phyloP scores from a whole-genome alignment of 2,113 vertebrate genomes.

The Ictalurus punctatus region DNA sequence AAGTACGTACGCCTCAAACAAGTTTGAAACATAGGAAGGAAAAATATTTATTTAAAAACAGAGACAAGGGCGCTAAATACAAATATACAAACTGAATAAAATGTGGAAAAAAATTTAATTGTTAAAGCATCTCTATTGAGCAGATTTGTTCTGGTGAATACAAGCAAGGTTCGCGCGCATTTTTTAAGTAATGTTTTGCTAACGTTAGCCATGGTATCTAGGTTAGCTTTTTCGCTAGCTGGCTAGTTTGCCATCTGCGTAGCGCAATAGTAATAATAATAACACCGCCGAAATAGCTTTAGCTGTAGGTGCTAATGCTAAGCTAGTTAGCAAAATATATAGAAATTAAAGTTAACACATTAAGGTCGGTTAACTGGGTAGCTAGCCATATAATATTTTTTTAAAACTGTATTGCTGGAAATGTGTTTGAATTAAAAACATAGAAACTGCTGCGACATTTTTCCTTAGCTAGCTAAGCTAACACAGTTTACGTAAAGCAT shows the following conservation, averaged over 20 bases:
- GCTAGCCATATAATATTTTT: background rate
- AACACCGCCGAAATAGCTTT: background rate
- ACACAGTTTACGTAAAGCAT: background rate
- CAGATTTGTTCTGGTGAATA: conserved; percentile 47
- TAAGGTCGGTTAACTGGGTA: background rate
- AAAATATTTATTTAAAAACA: conserved; percentile 72
- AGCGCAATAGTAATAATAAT: conserved; percentile 37
- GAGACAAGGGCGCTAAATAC: conserved; percentile 76
- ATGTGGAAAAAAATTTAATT: conserved; percentile 64
- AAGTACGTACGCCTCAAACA: conserved; percentile 51
- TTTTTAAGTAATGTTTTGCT: conserved; percentile 38
- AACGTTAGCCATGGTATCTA: conserved; percentile 54
- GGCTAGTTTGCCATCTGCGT: conserved; percentile 52
- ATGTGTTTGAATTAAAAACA: background rate
- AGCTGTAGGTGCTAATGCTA: conserved; percentile 33
- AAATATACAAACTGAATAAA: conserved; percentile 71
- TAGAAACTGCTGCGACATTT: background rate
- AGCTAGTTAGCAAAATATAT: background rate
- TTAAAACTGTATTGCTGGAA: background rate
- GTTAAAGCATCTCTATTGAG: conserved; percentile 58
- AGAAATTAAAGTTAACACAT: background rate
- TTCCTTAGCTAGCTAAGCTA: conserved; percentile 28
- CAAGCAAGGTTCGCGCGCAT: conserved; percentile 64
- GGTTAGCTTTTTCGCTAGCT: conserved; percentile 49
- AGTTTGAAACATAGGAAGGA: conserved; percentile 67